Percentiles rank a stretch among this genome's conserved stretches.
These are phyloP conservation scores for Brachyhypopomus occidentalis DNA, from an alignment of 2,113 vertebrate genomes.

Conservation along the genomic window DNA sequence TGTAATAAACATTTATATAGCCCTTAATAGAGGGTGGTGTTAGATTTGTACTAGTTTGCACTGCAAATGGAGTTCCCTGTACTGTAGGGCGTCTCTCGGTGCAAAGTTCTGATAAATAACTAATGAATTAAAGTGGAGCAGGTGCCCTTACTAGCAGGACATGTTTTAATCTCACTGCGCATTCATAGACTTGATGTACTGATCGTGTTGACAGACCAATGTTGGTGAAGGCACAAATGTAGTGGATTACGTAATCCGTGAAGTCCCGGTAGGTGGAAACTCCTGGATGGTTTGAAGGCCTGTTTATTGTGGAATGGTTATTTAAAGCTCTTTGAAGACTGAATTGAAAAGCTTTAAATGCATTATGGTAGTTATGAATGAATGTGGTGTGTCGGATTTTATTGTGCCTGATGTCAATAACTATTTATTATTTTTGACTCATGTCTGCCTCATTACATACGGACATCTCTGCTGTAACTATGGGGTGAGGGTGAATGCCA, in stretches of 20 bases:
- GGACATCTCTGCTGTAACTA: slow-evolving; percentile 60
- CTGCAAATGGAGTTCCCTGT: neutral
- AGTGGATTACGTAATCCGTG: neutral
- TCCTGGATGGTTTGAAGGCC: slow-evolving; percentile 7
- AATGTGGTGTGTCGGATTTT: slow-evolving; percentile 22
- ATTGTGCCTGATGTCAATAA: slow-evolving; percentile 47
- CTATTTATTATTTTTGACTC: slow-evolving; percentile 40
- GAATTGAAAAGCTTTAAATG: slow-evolving; percentile 56
- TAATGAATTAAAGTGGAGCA: slow-evolving; percentile 13
- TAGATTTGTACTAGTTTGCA: slow-evolving; percentile 11
- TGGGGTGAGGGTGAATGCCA: slow-evolving; percentile 29
- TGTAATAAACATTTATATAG: slow-evolving; percentile 14
- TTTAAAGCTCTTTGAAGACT: slow-evolving; percentile 36
- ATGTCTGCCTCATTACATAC: slow-evolving; percentile 56
- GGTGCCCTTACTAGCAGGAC: slow-evolving; percentile 8
- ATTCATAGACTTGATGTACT: slow-evolving; percentile 17
- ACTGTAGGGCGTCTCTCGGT: slow-evolving; percentile 3
- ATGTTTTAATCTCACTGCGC: slow-evolving; percentile 14
- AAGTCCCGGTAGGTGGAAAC: neutral
- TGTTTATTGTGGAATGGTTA: slow-evolving; percentile 2
- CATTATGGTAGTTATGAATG: slow-evolving; percentile 26
- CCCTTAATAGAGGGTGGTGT: slow-evolving; percentile 11
- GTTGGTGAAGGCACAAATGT: slow-evolving; percentile 29
- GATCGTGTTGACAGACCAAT: slow-evolving; percentile 51
- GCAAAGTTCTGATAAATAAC: slow-evolving; percentile 5